A percentile compares a stretch with the other conserved stretches of the same genome.
Conservation (phyloP, 1,140 invertebrate species). For the Leptestheria dahalacensis region DNA sequence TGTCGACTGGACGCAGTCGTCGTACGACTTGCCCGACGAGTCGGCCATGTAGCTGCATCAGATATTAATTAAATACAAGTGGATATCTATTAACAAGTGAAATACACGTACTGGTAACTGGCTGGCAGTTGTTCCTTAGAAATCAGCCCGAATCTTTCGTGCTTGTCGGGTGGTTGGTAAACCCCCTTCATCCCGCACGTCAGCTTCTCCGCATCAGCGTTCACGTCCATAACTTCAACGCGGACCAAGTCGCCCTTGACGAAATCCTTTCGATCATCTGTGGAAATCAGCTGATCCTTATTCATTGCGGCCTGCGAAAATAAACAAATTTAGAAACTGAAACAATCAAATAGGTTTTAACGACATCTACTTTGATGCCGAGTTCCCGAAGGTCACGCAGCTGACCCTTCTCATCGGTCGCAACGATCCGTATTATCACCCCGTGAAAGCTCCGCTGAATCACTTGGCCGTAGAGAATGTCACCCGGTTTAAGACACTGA, state of each 20-base stretch:
- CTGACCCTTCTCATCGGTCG: slow-evolving; percentile 42
- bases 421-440: slow-evolving; percentile 64
- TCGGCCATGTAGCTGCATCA: slow-evolving; percentile 23
- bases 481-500: slow-evolving; percentile 60
- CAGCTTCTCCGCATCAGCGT: slow-evolving; percentile 70
- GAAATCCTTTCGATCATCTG: slow-evolving; percentile 4
- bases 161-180: slow-evolving; percentile 44
- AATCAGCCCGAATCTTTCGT: slow-evolving; percentile 55
- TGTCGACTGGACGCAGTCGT: slow-evolving; percentile 66
- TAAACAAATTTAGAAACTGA: background rate
- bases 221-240: slow-evolving; percentile 74
- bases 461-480: slow-evolving; percentile 67
- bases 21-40: slow-evolving; percentile 45
- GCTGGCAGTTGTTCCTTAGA: slow-evolving; percentile 67
- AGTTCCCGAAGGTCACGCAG: slow-evolving; percentile 6
- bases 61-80: slow-evolving; percentile 1
- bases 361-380: slow-evolving; percentile 8
- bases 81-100: slow-evolving; percentile 13
- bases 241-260: slow-evolving; percentile 47
- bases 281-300: background rate
- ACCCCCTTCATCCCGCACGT: slow-evolving; percentile 68
- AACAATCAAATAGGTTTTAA: too few species aligned
- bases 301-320: slow-evolving; percentile 14
- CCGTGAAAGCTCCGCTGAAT: slow-evolving; percentile 51
- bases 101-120: slow-evolving; percentile 62